Evolutionary conservation across 2,797 vertebrate species (phyloP), one percentile per base, ranked within the genome.

Genomic region (Syncerus caffer): DNA sequence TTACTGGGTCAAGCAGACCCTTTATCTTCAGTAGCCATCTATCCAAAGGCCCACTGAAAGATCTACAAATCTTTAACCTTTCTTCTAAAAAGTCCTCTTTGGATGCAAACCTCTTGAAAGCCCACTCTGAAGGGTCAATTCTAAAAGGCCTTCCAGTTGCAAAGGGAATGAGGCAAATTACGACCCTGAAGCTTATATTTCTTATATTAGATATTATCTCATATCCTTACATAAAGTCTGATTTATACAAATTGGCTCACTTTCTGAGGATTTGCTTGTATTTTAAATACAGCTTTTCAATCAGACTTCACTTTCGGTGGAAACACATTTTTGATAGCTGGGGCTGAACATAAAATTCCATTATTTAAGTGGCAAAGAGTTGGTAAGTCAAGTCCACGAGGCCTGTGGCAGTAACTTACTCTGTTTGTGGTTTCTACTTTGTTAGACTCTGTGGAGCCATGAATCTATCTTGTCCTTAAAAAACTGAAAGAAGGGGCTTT

Each of bases 391-490:
- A 96, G 98, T 97, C 98, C 89, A 34, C 47, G 87, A 98, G 98
- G 97, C 97, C 97, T 95, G 60, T 97, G 98, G 98, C 98, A 98
- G 98, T 98, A 98, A 99, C 98, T 98, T 98, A 98, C 97, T 97
- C 97, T 98, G 98, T 98, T 99, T 99, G 99, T 98, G 98, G 98
- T 98, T 99, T 98, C 98, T 94, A 98, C 98, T 99, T 99, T 99
- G 99, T 99, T 99, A 98, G 99, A 99, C 99, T 99, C 99, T 91
- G 98, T 98, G 99, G 99, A 99, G 99, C 98, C 99, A 99, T 99
- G 98, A 99, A 99, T 99, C 99, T 99, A 99, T 99, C 99, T 99
- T 99, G 99, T 99, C 99, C 98, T 98, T 98, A 99, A 98, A 98
- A 99, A 98, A 98, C 97, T 98, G 99, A 98, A 98, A 98, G 98